These are phyloP conservation scores for Bos javanicus DNA, from an alignment of 2,113 vertebrate species.

Conservation along the genomic window DNA sequence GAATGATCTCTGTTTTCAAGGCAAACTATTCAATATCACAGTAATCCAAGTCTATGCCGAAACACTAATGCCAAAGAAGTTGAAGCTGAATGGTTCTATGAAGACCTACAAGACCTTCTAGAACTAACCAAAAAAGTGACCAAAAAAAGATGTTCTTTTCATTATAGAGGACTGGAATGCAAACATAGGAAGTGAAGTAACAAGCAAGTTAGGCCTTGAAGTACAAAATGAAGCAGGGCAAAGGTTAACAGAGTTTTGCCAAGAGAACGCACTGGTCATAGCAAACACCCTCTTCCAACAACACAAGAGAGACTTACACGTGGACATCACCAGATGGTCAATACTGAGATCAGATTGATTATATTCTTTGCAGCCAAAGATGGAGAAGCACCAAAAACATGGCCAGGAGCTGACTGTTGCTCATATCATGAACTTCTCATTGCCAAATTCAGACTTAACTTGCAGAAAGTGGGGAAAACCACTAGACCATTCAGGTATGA, in stretches of 20 bases:
- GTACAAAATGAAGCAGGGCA: neutral
- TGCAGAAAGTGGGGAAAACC: neutral
- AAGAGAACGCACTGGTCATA: neutral
- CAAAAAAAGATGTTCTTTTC: neutral
- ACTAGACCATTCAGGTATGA: neutral
- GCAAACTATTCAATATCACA: neutral
- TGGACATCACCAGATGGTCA: neutral
- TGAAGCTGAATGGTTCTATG: neutral
- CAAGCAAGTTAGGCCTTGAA: neutral
- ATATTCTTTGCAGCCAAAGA: neutral
- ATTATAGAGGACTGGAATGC: neutral
- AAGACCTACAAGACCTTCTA: neutral
- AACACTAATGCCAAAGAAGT: neutral
- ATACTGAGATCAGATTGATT: neutral
- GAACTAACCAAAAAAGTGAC: neutral
- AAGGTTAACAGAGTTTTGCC: neutral
- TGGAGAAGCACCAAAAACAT: neutral
- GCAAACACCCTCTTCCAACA: neutral
- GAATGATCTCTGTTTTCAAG: neutral
- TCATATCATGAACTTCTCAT: neutral
- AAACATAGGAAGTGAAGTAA: neutral
- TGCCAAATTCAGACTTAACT: neutral
- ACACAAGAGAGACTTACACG: neutral
- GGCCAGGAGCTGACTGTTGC: neutral
- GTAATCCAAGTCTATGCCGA: neutral